phyloP scores from a whole-genome alignment of 2,113 vertebrate genomes.

The Oplegnathus fasciatus region DNA sequence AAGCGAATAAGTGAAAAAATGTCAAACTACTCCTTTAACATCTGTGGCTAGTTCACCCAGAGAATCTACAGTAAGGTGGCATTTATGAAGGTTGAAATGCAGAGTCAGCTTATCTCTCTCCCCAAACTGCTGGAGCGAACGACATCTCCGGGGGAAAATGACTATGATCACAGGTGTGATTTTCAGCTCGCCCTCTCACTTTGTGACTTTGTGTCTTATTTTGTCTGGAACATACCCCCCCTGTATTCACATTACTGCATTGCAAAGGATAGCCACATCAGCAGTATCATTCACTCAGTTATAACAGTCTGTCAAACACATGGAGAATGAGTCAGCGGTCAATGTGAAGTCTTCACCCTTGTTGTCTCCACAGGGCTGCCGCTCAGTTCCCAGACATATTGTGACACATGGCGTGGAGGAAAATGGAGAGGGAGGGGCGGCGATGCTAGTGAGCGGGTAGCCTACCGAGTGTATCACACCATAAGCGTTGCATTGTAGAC shows the following conservation, averaged over 20 bases:
- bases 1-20: neutral
- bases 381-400: constrained; percentile 49
- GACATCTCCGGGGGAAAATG: neutral
- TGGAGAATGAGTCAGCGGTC: constrained; percentile 54
- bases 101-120: constrained; percentile 10
- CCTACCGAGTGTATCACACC: constrained; percentile 31
- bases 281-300: constrained; percentile 23
- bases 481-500: constrained; percentile 34
- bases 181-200: constrained; percentile 15
- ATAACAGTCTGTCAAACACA: constrained; percentile 22
- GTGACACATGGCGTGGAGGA: constrained; percentile 67
- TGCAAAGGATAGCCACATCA: constrained; percentile 29
- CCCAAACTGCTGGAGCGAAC: neutral
- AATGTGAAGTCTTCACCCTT: constrained; percentile 21
- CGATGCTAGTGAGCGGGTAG: constrained; percentile 13
- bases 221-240: neutral
- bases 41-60: neutral
- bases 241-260: neutral
- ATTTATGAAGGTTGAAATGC: constrained; percentile 25
- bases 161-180: constrained; percentile 14
- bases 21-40: neutral
- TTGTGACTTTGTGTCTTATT: neutral
- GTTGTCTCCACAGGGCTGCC: neutral
- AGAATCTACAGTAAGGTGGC: constrained; percentile 7
- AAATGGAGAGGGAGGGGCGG: constrained; percentile 43